Evolutionary conservation across 2,888 invertebrate species (phyloP).

Genomic region (Euphydryas editha): DNA sequence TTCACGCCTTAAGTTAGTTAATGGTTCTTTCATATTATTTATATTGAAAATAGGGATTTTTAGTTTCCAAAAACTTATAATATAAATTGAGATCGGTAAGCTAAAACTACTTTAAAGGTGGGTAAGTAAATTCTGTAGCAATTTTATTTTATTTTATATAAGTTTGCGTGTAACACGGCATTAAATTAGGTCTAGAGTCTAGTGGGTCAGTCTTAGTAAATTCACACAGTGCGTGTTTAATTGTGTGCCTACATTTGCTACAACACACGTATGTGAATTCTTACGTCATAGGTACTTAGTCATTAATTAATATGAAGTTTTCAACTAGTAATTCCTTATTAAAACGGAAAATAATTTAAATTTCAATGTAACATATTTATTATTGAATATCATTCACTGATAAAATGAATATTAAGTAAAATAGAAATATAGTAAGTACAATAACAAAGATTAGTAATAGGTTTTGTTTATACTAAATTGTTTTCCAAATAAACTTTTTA

Average conservation of each 20-base stretch:
- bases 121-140: background rate
- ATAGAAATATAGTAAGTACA: too few species aligned
- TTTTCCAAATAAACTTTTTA: background rate
- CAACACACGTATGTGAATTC: conserved; percentile 17
- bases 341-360: background rate
- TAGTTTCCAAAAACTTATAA: too few species aligned
- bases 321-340: background rate
- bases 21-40: too few species aligned
- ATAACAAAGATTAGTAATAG: too few species aligned
- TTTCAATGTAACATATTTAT: background rate
- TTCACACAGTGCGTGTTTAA: conserved; percentile 4
- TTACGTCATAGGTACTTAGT: conserved; percentile 28
- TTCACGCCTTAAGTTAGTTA: background rate
- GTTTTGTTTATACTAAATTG: background rate
- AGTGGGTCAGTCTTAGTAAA: conserved; percentile 1
- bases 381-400: too few species aligned
- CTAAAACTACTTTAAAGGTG: background rate
- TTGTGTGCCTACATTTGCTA: conserved; percentile 7
- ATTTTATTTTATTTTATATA: background rate
- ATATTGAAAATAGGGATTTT: too few species aligned
- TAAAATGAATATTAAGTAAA: too few species aligned
- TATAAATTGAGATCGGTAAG: too few species aligned
- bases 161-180: conserved; percentile 9
- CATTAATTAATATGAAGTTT: background rate
- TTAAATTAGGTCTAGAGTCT: conserved; percentile 4